Percentiles rank a stretch among this genome's conserved stretches.
Conservation (phyloP, 1,140 invertebrate genomes). For the Sitophilus oryzae region DNA sequence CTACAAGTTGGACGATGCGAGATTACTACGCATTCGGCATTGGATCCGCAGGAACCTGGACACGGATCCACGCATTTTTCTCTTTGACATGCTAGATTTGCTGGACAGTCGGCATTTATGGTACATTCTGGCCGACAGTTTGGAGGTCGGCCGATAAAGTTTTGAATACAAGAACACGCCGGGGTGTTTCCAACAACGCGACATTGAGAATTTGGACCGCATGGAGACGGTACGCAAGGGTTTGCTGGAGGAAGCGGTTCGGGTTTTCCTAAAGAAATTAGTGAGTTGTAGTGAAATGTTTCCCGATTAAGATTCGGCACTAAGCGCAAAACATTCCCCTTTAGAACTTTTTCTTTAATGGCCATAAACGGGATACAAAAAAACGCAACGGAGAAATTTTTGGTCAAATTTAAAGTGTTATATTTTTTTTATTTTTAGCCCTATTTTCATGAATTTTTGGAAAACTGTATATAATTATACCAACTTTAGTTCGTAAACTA, state of each 20-base stretch:
- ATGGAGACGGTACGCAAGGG: slow-evolving; percentile 60
- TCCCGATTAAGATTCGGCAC: too few relatives aligned
- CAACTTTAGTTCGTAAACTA: too few relatives aligned
- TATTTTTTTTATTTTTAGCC: too few relatives aligned
- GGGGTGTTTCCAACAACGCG: slow-evolving; percentile 52
- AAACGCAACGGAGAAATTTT: too few relatives aligned
- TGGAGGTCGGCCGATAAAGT: slow-evolving; percentile 55
- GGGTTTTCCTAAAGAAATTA: slow-evolving; percentile 23
- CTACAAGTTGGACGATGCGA: slow-evolving; percentile 58
- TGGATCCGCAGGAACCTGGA: slow-evolving; percentile 52
- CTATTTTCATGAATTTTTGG: too few relatives aligned
- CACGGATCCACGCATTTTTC: slow-evolving; percentile 60
- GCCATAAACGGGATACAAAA: too few relatives aligned
- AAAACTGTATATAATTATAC: too few relatives aligned
- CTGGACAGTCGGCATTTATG: slow-evolving; percentile 57
- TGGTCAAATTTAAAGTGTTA: too few relatives aligned
- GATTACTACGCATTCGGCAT: slow-evolving; percentile 55
- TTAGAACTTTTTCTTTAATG: too few relatives aligned
- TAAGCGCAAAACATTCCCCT: too few relatives aligned
- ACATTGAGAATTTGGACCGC: slow-evolving; percentile 59
- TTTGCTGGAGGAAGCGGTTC: slow-evolving; percentile 45
- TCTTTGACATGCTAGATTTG: slow-evolving; percentile 56
- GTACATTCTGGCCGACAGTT: slow-evolving; percentile 63
- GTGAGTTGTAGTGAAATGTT: too few relatives aligned
- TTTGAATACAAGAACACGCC: slow-evolving; percentile 55